These are phyloP conservation scores for Biston stratarius DNA, from an alignment of 2,888 invertebrate species.

Conservation along the genomic window DNA sequence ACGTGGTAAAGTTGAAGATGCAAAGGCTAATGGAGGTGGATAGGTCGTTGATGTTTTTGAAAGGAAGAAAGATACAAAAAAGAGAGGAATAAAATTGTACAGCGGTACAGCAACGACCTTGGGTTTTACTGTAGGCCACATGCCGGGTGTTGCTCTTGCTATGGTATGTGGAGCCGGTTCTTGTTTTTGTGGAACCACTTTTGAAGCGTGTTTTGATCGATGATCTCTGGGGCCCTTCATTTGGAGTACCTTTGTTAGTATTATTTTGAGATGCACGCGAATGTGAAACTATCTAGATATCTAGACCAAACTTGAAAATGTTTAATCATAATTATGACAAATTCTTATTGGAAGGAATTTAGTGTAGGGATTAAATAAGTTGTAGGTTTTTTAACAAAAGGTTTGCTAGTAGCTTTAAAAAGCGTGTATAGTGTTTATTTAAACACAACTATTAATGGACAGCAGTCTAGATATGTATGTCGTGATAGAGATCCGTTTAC, in stretches of 20 bases:
- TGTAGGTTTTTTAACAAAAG: neutral
- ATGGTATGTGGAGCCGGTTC: slow-evolving; percentile 69
- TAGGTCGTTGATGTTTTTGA: slow-evolving; percentile 57
- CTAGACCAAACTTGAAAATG: neutral
- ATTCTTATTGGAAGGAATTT: neutral
- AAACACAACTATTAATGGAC: slow-evolving; percentile 28
- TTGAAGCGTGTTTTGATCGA: slow-evolving; percentile 73
- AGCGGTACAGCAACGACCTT: slow-evolving; percentile 83
- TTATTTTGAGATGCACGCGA: slow-evolving; percentile 29
- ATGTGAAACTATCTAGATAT: slow-evolving; percentile 3
- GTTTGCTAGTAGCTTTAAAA: neutral
- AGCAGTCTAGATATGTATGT: slow-evolving; percentile 20
- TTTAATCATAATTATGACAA: neutral
- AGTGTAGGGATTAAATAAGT: neutral
- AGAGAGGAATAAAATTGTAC: slow-evolving; percentile 73
- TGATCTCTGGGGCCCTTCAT: slow-evolving; percentile 66
- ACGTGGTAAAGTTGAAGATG: slow-evolving; percentile 52
- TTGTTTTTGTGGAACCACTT: slow-evolving; percentile 69
- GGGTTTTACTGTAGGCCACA: slow-evolving; percentile 82
- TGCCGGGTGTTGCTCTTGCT: slow-evolving; percentile 74
- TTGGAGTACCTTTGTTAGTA: slow-evolving; percentile 47
- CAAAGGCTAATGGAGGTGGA: slow-evolving; percentile 30
- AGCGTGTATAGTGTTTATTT: slow-evolving; percentile 14
- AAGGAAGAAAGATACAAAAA: slow-evolving; percentile 80
- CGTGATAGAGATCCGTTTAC: slow-evolving; percentile 30